These are phyloP conservation scores for Thecophora atra DNA, from an alignment of 2,888 invertebrate species.

Conservation along the genomic window DNA sequence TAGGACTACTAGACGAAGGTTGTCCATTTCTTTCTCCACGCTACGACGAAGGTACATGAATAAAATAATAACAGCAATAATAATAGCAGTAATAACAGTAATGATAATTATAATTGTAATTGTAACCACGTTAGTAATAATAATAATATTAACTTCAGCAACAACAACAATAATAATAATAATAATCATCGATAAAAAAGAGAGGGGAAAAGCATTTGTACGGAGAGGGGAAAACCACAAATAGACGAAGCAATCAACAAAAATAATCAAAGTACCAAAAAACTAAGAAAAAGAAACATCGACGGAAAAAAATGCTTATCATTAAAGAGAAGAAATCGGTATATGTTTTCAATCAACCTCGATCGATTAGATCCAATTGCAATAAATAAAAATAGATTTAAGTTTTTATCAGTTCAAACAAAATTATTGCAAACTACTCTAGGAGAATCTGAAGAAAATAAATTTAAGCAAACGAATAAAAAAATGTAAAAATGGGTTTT, in stretches of 20 bases:
- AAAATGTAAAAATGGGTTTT: no score
- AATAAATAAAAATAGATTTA: neutral
- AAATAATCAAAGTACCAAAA: conserved; percentile 28
- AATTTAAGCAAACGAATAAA: no score
- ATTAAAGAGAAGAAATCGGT: conserved; percentile 46
- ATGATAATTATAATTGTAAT: no score
- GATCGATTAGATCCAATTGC: no score
- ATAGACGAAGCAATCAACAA: neutral
- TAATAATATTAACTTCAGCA: no score
- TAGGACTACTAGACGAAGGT: no score
- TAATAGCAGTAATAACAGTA: neutral
- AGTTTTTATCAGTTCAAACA: neutral
- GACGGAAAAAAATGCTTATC: conserved; percentile 31
- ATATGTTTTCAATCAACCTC: conserved; percentile 44
- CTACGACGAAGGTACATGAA: conserved; percentile 49
- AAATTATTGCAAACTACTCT: no score
- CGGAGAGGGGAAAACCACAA: conserved; percentile 12
- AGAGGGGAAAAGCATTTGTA: conserved; percentile 27
- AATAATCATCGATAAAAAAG: conserved; percentile 17
- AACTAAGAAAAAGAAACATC: neutral
- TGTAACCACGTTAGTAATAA: no score
- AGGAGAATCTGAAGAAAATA: no score
- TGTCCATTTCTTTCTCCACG: conserved; percentile 60
- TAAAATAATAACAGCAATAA: conserved; percentile 33
- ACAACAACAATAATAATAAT: neutral